Base-by-base conservation (phyloP, 2,888 invertebrate genomes). In the Dasypolia templi region DNA sequence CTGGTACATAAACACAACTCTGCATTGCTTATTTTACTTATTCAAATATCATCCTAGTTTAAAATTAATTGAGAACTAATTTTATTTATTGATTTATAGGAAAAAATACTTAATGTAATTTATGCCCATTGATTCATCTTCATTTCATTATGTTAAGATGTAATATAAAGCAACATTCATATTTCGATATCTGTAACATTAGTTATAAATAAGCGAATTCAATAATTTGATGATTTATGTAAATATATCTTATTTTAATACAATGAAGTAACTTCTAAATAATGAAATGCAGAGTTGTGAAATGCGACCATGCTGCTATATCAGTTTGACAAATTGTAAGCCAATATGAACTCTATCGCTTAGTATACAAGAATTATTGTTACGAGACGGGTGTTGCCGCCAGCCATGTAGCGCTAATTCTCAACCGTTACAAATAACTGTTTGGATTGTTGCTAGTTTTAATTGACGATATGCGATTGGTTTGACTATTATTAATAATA, bases 361-460 rank as follows among this genome's bases (percentile, higher is more conserved):
- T 83, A 79, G 65, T 66, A 58, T 71, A 67, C 64, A 83, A 81
- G 67, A 78, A 85, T 84, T 79, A 67, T 77, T 79, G 70, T 75
- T 68, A 75, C 75, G 67, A 77, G 72, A 75, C 82, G 85, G 88
- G 63, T 51, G 12, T 51, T 35, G 81, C 84, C 86, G 87, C 83
- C 77, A 84, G 89, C 89, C 89, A 89, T 89, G 83, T 77, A 79
- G 87, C 86, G 80, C 85, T 89, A 89, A 91, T 91, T 87, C 86
- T 86, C 87, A 82, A 87, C 84, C 84, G 82, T 82, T 84, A 81
- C 80, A 84, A 73, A 42, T 53, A 83, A 80, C 62, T 59, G 69
- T 88, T 89, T 88, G 86, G 87, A 89, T 90, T 89, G 88, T 90
- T 91, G 82, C 79, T 89, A 89, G 88, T 75, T 84, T 75, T 88